Evolutionary conservation across 2,797 vertebrate genomes (phyloP).

Genomic region (Gymnothorax javanicus): DNA sequence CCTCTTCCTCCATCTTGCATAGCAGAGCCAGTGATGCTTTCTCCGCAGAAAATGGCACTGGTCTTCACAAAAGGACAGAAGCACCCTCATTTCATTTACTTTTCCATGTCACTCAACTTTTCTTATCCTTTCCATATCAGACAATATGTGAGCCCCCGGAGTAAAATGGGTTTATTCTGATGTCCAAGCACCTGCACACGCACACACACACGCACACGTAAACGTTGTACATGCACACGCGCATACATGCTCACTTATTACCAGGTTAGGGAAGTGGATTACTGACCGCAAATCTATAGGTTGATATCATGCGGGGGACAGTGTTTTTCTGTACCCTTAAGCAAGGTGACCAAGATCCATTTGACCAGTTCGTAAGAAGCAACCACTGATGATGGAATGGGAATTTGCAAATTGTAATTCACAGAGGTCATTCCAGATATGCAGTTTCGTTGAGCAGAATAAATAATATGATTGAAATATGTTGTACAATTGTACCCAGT

Average conservation of each 20-base stretch:
- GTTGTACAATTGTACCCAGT: not conserved
- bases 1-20: not conserved
- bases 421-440: slow-evolving; percentile 7
- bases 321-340: not conserved
- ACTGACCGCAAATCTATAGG: not conserved
- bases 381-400: not conserved
- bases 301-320: not conserved
- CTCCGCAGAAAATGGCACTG: not conserved
- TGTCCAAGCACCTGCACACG: not conserved
- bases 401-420: slow-evolving; percentile 2
- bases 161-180: not conserved
- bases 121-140: not conserved
- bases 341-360: not conserved
- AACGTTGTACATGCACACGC: not conserved
- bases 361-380: not conserved
- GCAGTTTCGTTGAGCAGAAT: slow-evolving; percentile 11
- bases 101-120: not conserved
- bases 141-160: not conserved
- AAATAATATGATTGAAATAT: slow-evolving; percentile 13
- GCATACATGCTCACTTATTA: not conserved
- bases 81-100: not conserved
- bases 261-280: not conserved
- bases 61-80: not conserved
- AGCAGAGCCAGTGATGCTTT: not conserved
- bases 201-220: not conserved